These are phyloP conservation scores for Amphiprion ocellaris DNA, from an alignment of 2,113 vertebrate species.

Conservation along the genomic window DNA sequence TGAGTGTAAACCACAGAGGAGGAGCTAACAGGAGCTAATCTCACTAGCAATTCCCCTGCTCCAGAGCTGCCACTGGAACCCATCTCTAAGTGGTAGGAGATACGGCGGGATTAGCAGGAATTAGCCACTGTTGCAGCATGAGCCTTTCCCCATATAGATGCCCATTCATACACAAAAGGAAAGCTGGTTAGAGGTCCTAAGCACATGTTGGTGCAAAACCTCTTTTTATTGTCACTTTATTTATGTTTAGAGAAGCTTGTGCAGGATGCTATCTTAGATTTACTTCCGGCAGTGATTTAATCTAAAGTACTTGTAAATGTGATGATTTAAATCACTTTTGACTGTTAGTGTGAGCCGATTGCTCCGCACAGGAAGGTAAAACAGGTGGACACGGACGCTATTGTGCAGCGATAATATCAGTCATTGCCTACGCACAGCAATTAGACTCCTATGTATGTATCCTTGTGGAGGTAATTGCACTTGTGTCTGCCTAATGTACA, in stretches of 20 bases:
- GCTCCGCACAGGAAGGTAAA: slow-evolving; percentile 11
- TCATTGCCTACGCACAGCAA: slow-evolving; percentile 48
- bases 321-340: slow-evolving; percentile 17
- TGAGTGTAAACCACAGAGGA: slow-evolving; percentile 67
- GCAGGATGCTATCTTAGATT: background rate
- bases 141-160: slow-evolving; percentile 85
- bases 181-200: slow-evolving; percentile 71
- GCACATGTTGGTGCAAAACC: slow-evolving; percentile 16
- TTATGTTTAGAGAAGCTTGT: background rate
- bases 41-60: slow-evolving; percentile 70
- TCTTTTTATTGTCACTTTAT: slow-evolving; percentile 19
- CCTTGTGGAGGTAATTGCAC: slow-evolving; percentile 57
- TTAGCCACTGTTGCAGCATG: slow-evolving; percentile 79
- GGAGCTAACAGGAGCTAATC: slow-evolving; percentile 81
- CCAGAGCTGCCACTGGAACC: slow-evolving; percentile 68
- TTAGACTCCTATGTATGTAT: slow-evolving; percentile 57
- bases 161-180: slow-evolving; percentile 77
- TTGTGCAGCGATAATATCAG: slow-evolving; percentile 41
- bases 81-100: slow-evolving; percentile 69
- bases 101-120: slow-evolving; percentile 83
- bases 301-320: background rate
- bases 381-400: background rate
- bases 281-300: background rate
- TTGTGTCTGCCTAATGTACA: slow-evolving; percentile 62
- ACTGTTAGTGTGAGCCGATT: slow-evolving; percentile 26